phyloP scores from a whole-genome alignment of 2,113 vertebrate species.

The Daboia siamensis region DNA sequence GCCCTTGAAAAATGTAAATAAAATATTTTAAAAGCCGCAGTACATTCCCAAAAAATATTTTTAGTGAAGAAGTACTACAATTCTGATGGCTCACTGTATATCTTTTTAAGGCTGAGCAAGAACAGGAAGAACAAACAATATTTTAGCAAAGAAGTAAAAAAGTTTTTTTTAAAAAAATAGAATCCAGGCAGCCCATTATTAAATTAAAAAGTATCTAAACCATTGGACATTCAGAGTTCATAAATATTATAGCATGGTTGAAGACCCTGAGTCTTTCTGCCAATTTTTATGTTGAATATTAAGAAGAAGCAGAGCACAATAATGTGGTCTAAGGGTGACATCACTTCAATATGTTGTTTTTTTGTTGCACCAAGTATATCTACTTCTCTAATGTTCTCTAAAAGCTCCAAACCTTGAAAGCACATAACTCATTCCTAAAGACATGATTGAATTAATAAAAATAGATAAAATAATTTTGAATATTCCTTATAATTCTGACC shows the following conservation, averaged over 20 bases:
- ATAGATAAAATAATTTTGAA: neutral
- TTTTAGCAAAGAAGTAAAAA: neutral
- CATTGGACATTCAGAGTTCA: neutral
- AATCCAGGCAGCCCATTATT: constrained; percentile 1
- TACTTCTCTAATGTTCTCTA: neutral
- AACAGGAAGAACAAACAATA: neutral
- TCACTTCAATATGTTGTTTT: neutral
- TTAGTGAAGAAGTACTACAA: neutral
- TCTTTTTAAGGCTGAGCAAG: neutral
- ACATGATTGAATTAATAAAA: neutral
- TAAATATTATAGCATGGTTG: neutral
- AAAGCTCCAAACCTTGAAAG: neutral
- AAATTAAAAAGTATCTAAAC: neutral
- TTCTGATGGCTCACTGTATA: neutral
- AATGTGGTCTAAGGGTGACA: neutral
- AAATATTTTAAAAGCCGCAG: neutral
- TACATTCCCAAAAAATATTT: neutral
- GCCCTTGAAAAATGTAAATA: neutral
- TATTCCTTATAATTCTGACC: neutral
- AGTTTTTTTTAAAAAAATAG: neutral
- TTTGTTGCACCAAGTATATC: neutral
- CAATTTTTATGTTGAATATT: neutral
- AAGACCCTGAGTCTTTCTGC: neutral
- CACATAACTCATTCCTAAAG: neutral
- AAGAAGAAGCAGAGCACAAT: neutral